Conservation (phyloP, 1,140 invertebrate genomes). For the Mizuhopecten yessoensis region DNA sequence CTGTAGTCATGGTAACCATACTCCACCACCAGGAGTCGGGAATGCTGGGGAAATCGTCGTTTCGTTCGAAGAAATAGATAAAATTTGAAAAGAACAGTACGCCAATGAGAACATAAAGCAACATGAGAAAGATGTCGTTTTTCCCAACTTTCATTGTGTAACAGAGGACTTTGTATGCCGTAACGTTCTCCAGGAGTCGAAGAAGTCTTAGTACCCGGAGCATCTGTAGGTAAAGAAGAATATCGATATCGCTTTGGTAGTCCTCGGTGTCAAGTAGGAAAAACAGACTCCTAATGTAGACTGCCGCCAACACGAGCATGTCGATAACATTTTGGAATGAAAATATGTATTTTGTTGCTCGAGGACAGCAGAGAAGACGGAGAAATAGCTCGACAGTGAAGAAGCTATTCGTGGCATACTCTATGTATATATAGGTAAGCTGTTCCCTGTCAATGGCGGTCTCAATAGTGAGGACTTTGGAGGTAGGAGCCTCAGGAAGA, state of each 20-base stretch:
- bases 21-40: conserved; percentile 74
- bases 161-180: conserved; percentile 6
- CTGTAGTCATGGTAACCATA: conserved; percentile 66
- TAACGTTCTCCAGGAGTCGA: conserved; percentile 33
- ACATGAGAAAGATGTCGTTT: conserved; percentile 38
- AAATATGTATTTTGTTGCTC: background rate
- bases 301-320: conserved; percentile 45
- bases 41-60: conserved; percentile 68
- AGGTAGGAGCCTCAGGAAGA: background rate
- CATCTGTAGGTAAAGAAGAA: conserved; percentile 35
- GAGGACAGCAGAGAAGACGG: conserved; percentile 44
- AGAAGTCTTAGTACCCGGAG: conserved; percentile 36
- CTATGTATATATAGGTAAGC: background rate
- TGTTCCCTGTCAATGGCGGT: background rate
- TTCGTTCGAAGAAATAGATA: conserved; percentile 45
- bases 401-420: conserved; percentile 41
- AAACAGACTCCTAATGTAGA: conserved; percentile 46
- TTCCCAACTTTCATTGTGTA: conserved; percentile 22
- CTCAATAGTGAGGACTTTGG: background rate
- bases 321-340: conserved; percentile 54
- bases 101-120: conserved; percentile 38
- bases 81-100: conserved; percentile 43
- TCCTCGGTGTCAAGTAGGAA: conserved; percentile 14
- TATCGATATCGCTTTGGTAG: background rate
- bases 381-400: conserved; percentile 53